Conservation (phyloP, 2,797 vertebrate genomes). For the Myotis daubentonii region DNA sequence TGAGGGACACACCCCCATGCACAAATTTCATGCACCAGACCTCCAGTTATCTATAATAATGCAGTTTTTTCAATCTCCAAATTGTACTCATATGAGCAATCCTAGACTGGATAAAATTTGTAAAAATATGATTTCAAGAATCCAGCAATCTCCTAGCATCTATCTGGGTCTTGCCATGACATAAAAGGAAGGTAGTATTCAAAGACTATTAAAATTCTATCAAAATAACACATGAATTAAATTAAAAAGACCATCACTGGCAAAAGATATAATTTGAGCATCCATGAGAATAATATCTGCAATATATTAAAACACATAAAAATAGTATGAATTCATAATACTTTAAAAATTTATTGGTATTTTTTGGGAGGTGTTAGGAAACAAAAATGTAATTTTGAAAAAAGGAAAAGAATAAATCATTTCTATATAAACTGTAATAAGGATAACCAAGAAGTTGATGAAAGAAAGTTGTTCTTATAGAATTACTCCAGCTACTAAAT, state of each 20-base stretch:
- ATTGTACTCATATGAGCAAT: not conserved
- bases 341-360: not conserved
- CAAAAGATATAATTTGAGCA: not conserved
- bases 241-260: not conserved
- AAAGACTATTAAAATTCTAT: constrained; percentile 1
- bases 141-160: not conserved
- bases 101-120: not conserved
- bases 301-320: constrained; percentile 12
- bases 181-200: constrained; percentile 12
- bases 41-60: not conserved
- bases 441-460: not conserved
- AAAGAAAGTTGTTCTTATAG: not conserved
- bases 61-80: not conserved
- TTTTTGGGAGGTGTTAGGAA: not conserved
- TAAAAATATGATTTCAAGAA: constrained; percentile 1
- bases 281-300: not conserved
- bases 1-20: too few relatives aligned
- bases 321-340: not conserved
- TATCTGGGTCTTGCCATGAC: not conserved
- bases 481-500: not conserved
- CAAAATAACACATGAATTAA: not conserved
- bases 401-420: not conserved
- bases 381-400: not conserved
- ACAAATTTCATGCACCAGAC: too few relatives aligned
- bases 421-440: not conserved